Percentiles rank a stretch among this genome's conserved stretches.
These are phyloP conservation scores for Pammene aurita DNA, from an alignment of 2,888 invertebrate genomes.

Conservation along the genomic window DNA sequence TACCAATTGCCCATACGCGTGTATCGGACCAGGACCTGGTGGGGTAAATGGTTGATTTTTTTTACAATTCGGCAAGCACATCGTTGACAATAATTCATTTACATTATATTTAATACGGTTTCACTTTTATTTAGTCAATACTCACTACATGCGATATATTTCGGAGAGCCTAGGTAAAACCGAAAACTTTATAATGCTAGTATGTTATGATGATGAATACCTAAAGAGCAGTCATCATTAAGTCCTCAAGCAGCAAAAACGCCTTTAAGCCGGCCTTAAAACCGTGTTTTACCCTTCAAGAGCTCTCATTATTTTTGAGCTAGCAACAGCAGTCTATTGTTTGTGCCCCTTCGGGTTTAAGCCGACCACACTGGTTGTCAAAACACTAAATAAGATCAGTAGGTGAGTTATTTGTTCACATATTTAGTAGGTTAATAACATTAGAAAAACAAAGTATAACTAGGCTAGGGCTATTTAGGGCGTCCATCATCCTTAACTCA, in stretches of 20 bases:
- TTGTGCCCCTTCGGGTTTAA: conserved; percentile 10
- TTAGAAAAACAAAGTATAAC: not conserved
- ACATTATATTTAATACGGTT: too few relatives aligned
- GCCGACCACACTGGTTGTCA: not conserved
- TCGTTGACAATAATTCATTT: too few relatives aligned
- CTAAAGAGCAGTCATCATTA: conserved; percentile 23
- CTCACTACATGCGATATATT: too few relatives aligned
- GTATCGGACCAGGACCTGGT: not conserved
- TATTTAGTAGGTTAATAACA: not conserved
- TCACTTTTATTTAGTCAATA: too few relatives aligned
- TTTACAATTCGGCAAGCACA: too few relatives aligned
- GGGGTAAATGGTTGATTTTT: too few relatives aligned
- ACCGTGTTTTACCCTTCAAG: conserved; percentile 24
- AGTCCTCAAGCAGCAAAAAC: conserved; percentile 29
- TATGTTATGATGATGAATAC: too few relatives aligned
- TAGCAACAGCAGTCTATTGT: conserved; percentile 31
- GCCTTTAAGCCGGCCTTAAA: conserved; percentile 28
- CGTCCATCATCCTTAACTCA: too few relatives aligned
- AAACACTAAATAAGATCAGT: not conserved
- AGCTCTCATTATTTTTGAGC: conserved; percentile 32
- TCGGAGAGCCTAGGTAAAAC: too few relatives aligned
- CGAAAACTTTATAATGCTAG: too few relatives aligned
- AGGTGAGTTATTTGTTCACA: not conserved
- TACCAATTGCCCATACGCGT: too few relatives aligned
- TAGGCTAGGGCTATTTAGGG: too few relatives aligned